Percentiles rank a stretch among this genome's conserved stretches.
phyloP scores from a whole-genome alignment of 2,888 invertebrate species.

The Rhyacophila evoluta region DNA sequence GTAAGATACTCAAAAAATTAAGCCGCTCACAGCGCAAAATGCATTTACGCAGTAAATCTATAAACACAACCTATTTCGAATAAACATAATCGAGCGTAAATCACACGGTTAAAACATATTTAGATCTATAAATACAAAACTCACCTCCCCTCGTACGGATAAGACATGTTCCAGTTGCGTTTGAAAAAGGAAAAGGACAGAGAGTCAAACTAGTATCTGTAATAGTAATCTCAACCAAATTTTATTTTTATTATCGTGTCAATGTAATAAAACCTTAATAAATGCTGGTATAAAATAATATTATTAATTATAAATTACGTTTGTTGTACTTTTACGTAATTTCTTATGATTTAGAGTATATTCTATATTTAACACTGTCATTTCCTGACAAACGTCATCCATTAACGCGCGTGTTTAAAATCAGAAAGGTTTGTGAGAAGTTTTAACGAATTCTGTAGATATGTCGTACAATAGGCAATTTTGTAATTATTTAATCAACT shows the following conservation, averaged over 20 bases:
- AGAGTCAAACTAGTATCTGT: slow-evolving; percentile 37
- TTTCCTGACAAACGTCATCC: slow-evolving; percentile 47
- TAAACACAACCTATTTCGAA: neutral
- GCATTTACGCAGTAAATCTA: neutral
- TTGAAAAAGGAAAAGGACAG: slow-evolving; percentile 80
- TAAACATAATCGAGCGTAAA: slow-evolving; percentile 54
- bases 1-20: slow-evolving; percentile 49
- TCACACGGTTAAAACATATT: slow-evolving; percentile 1
- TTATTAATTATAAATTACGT: neutral
- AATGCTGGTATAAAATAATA: neutral
- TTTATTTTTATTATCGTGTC: neutral
- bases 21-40: neutral
- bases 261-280: neutral
- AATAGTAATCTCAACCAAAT: slow-evolving; percentile 14
- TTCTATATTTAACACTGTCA: slow-evolving; percentile 17
- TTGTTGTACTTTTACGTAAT: neutral
- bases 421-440: neutral
- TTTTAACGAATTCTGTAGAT: neutral
- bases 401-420: slow-evolving; percentile 8
- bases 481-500: too few relatives aligned
- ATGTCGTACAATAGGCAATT: too few relatives aligned
- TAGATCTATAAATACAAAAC: slow-evolving; percentile 59
- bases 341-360: neutral
- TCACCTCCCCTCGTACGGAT: slow-evolving; percentile 85
- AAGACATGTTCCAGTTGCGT: slow-evolving; percentile 87